Base-by-base conservation (phyloP, 2,888 invertebrate genomes). In the Hydrotaea cyrtoneurina region DNA sequence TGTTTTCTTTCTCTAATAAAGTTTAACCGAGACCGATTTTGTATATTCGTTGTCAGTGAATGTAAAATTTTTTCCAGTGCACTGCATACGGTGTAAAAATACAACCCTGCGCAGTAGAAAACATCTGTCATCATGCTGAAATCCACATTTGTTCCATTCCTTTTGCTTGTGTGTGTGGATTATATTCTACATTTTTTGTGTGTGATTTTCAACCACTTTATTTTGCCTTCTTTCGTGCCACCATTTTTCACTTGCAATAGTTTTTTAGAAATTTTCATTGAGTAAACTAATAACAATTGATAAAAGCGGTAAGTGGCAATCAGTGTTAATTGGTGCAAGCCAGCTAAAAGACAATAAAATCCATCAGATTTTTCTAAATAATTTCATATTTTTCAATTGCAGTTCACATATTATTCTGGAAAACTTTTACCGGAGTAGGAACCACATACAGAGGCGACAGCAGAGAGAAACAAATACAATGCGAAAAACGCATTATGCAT, bases 221-320 rank as follows among this genome's bases (percentile, higher is more conserved):
- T 78, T 71, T 78, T 71, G 26, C 71, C 57, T 85, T 78, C 76
- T 72, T 78, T 81, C 59, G 75, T 84, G 66, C 76, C 82, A 79
- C 59, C 64, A 79, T 83, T 72, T 31, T 83, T 78, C 55, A 64
- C 15, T 71, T 73, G 53, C 79, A 71, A 55, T 76, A 79, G 78
- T 79, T 84, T 85, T 80, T 82, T 80, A 62, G 75, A 55, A 76
- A 82, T 31, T 31, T 31, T 31, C 31, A 31, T 31, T 31, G 82
- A 17, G 77, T 13, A 69, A 73, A 74, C 79, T 69, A n/a, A 26
- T 59, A 79, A 53, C 71, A 79, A 80, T 80, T 82, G 62, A 78
- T 82, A 78, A 79, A 77, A 80, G 79, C 85, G 85, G 85, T 82
- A 64, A 69, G 82, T 74, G 64, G 62, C 62, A 82, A 79, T 71